phyloP scores from a whole-genome alignment of 2,888 invertebrate genomes.

The Pristionchus exspectatus region DNA sequence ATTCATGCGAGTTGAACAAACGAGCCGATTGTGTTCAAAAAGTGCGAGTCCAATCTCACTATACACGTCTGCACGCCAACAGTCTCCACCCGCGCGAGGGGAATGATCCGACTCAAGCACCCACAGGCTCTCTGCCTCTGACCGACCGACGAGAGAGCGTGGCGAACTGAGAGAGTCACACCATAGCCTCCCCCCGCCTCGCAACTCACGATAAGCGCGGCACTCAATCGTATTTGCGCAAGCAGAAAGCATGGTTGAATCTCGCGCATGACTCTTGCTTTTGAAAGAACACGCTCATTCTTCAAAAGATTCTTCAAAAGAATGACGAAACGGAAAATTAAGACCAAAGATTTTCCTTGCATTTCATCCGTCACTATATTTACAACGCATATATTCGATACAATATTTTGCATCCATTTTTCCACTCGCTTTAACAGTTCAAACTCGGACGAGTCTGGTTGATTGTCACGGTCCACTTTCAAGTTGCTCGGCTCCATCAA shows the following conservation, averaged over 20 bases:
- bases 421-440: too few relatives aligned
- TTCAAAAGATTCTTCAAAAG: background rate
- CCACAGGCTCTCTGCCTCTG: background rate
- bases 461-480: background rate
- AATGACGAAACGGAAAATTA: too few relatives aligned
- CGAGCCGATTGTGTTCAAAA: background rate
- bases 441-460: too few relatives aligned
- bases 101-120: too few relatives aligned
- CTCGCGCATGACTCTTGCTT: background rate
- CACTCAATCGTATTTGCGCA: background rate
- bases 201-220: background rate
- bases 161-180: too few relatives aligned
- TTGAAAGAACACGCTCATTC: background rate
- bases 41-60: background rate
- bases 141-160: too few relatives aligned
- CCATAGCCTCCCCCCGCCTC: background rate
- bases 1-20: background rate
- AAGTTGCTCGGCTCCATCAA: background rate
- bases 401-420: too few relatives aligned
- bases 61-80: background rate
- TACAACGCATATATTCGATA: too few relatives aligned
- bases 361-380: too few relatives aligned
- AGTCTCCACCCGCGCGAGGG: too few relatives aligned
- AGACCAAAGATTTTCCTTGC: too few relatives aligned
- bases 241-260: background rate